Base-by-base conservation (phyloP, 2,888 invertebrate genomes). In the Lucinisca nassula region DNA sequence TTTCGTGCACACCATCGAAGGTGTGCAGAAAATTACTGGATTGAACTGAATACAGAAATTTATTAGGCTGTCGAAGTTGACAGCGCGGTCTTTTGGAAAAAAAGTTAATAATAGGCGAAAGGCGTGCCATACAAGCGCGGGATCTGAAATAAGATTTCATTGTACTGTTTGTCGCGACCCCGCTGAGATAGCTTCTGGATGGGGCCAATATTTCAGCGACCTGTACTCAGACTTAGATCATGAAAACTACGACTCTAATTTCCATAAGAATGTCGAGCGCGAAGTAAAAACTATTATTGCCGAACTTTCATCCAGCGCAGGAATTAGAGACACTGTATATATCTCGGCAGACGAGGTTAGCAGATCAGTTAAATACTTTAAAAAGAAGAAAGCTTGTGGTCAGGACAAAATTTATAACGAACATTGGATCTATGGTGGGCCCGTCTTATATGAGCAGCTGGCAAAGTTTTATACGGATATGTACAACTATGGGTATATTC, bases 381-480 rank as follows among this genome's bases (percentile, higher is more conserved):
- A 70, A 51, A 32, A 37, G 6, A 72, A 49, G 27, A 80, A 79
- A 72, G 40, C 79, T 1, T 61, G 61, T 10, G 79, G 49, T 38
- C n/a, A 2, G 0, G 79, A 72, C 17, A 2, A 38, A 30, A 30
- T 72, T 32, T 27, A n/a, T 70, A 35, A 70, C 21, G 70, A 70
- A 24, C 70, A 70, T 24, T 21, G 10, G 12, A 32, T 35, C 10
- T 10, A 70, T 37, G 70, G 37, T 37, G 70, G 70, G 17, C 4
- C 21, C 14, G 35, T 4, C 4, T 24, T 70, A 24, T 32, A 17
- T 12, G 24, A 70, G 32, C 6, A 35, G 37, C 27, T 70, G 70
- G 24, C 12, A 24, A 14, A 21, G 27, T 37, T 70, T 17, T 70
- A 27, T 21, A 35, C 70, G 14, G 70, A 37, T 12, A 70, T 70